These are phyloP conservation scores for Ginglymostoma cirratum DNA, from an alignment of 2,113 vertebrate species.

Conservation along the genomic window DNA sequence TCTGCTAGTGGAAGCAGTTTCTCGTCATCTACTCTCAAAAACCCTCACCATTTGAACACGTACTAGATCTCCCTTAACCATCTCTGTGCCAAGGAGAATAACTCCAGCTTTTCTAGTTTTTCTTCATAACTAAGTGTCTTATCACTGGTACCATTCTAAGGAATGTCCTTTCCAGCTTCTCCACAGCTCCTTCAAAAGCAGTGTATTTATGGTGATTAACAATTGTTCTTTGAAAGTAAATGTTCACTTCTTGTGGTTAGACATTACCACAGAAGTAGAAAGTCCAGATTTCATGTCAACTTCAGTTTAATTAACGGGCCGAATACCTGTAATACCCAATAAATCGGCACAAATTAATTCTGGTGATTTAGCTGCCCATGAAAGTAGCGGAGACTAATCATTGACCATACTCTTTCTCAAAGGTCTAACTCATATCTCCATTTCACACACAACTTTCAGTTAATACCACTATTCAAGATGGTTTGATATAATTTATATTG, in stretches of 20 bases:
- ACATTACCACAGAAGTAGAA: neutral
- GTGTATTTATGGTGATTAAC: neutral
- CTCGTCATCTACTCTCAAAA: neutral
- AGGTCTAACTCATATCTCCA: neutral
- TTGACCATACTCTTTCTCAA: neutral
- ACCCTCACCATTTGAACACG: neutral
- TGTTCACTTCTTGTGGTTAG: neutral
- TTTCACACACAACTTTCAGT: neutral
- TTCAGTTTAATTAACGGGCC: neutral
- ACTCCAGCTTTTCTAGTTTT: neutral
- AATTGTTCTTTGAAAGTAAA: neutral
- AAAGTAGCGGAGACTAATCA: neutral
- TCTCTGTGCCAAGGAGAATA: neutral
- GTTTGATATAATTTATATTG: neutral
- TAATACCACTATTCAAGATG: neutral
- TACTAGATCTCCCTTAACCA: neutral
- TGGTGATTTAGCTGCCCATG: neutral
- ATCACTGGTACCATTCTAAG: neutral
- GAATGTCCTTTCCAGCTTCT: neutral
- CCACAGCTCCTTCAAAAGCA: neutral
- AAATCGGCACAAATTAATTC: neutral
- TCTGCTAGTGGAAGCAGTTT: neutral
- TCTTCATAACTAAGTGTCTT: neutral
- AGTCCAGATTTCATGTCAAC: neutral
- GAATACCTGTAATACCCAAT: neutral